Conservation (phyloP, 35 echinoderm and acorn worm genomes). For the Amphiura filiformis region DNA sequence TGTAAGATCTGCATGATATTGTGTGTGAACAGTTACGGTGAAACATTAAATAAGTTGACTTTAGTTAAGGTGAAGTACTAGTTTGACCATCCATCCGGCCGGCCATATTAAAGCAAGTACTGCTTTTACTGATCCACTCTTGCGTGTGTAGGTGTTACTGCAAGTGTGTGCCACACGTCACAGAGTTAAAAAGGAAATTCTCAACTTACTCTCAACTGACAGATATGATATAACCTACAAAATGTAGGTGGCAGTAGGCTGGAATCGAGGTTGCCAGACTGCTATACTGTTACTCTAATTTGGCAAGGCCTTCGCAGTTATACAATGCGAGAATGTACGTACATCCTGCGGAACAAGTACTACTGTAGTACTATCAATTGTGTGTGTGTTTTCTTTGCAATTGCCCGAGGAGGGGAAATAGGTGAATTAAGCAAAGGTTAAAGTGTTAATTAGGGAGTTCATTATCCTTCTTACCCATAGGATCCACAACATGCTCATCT, state of each 20-base stretch:
- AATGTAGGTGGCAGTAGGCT: too few relatives aligned
- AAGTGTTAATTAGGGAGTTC: too few relatives aligned
- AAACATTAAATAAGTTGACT: neutral
- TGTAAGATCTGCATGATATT: neutral
- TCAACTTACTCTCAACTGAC: neutral
- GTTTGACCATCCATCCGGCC: neutral
- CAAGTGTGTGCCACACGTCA: neutral
- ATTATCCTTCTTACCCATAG: too few relatives aligned
- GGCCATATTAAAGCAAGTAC: neutral
- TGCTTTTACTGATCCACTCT: neutral
- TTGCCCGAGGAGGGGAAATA: too few relatives aligned
- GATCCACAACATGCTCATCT: too few relatives aligned
- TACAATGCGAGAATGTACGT: too few relatives aligned
- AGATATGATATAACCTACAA: neutral
- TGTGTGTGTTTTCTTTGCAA: too few relatives aligned
- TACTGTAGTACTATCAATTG: too few relatives aligned
- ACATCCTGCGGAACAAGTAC: too few relatives aligned
- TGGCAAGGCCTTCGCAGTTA: too few relatives aligned
- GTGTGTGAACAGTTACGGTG: neutral
- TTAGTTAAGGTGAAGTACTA: neutral
- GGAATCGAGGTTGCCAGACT: neutral
- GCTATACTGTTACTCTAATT: too few relatives aligned
- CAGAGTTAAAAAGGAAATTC: neutral
- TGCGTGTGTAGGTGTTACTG: neutral
- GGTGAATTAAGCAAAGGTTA: too few relatives aligned